These are phyloP conservation scores for Syngnathus floridae DNA, from an alignment of 2,113 vertebrate genomes.

Conservation along the genomic window DNA sequence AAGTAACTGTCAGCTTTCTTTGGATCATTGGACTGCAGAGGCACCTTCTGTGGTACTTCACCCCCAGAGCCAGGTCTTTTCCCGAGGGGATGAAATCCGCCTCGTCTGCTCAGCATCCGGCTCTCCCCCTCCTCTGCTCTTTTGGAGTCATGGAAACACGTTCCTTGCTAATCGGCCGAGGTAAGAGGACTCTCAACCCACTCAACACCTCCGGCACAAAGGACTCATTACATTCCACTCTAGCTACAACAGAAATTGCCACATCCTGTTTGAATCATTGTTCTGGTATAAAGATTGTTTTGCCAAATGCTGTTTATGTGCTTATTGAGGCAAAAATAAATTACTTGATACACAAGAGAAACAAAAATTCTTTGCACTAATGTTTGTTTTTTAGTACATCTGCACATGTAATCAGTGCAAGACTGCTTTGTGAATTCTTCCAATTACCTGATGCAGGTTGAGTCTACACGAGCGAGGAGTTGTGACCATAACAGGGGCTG, in stretches of 20 bases:
- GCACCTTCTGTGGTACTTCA: slow-evolving; percentile 74
- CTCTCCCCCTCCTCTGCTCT: slow-evolving; percentile 68
- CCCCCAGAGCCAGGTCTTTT: slow-evolving; percentile 67
- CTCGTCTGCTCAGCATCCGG: slow-evolving; percentile 78
- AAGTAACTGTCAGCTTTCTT: slow-evolving; percentile 33
- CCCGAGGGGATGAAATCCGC: slow-evolving; percentile 74
- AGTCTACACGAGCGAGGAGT: slow-evolving; percentile 70
- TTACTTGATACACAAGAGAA: slow-evolving; percentile 20
- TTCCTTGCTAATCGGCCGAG: slow-evolving; percentile 64
- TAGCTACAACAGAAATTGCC: slow-evolving; percentile 19
- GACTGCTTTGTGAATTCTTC: slow-evolving; percentile 27
- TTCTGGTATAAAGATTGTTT: slow-evolving; percentile 11
- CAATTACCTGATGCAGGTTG: slow-evolving; percentile 30
- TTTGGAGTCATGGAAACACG: slow-evolving; percentile 78
- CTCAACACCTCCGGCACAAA: slow-evolving; percentile 53
- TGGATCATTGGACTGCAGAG: slow-evolving; percentile 62
- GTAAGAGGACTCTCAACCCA: slow-evolving; percentile 58
- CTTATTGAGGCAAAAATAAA: slow-evolving; percentile 21
- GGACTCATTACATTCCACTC: slow-evolving; percentile 44
- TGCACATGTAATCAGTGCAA: slow-evolving; percentile 37
- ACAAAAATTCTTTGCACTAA: slow-evolving; percentile 13
- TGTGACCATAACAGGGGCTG: slow-evolving; percentile 73
- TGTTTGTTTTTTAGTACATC: slow-evolving; percentile 27
- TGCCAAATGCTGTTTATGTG: slow-evolving; percentile 15
- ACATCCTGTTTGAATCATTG: slow-evolving; percentile 45